Evolutionary conservation across 1,140 invertebrate genomes (phyloP).

Genomic region (Trachymyrmex septentrionalis): DNA sequence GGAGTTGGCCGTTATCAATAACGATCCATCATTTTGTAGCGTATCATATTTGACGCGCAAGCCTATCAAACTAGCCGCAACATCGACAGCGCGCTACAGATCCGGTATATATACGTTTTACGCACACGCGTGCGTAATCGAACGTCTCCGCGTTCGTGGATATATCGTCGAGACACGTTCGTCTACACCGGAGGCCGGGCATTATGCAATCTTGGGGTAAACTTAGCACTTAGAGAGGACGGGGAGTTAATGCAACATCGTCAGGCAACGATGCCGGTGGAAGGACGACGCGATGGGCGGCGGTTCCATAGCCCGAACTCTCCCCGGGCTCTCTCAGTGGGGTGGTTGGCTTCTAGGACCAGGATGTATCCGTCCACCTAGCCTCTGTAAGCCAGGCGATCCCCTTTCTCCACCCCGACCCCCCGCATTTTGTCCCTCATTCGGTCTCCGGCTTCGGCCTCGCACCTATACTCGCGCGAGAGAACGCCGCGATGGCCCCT

Average conservation of each 20-base stretch:
- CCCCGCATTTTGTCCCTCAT: slow-evolving; percentile 62
- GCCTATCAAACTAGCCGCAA: slow-evolving; percentile 20
- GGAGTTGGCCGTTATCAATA: slow-evolving; percentile 68
- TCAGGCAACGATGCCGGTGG: slow-evolving; percentile 72
- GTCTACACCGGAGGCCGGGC: slow-evolving; percentile 72
- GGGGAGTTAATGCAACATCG: slow-evolving; percentile 84
- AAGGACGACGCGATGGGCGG: slow-evolving; percentile 73
- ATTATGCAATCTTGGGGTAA: slow-evolving; percentile 85
- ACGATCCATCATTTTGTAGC: slow-evolving; percentile 72
- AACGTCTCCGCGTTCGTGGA: slow-evolving; percentile 8
- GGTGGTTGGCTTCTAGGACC: slow-evolving; percentile 65
- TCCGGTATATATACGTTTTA: slow-evolving; percentile 6
- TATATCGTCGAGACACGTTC: slow-evolving; percentile 47
- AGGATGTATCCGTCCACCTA: slow-evolving; percentile 74
- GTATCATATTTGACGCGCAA: slow-evolving; percentile 46
- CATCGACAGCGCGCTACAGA: not conserved
- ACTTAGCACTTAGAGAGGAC: slow-evolving; percentile 85
- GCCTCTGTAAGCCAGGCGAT: slow-evolving; percentile 61
- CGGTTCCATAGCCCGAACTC: slow-evolving; percentile 72
- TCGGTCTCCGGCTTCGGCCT: slow-evolving; percentile 52
- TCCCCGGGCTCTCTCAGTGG: slow-evolving; percentile 68
- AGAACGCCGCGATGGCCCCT: slow-evolving; percentile 72
- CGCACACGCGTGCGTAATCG: slow-evolving; percentile 26
- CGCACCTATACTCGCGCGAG: slow-evolving; percentile 66
- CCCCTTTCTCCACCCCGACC: slow-evolving; percentile 44